These are phyloP conservation scores for Notodonta dromedarius DNA, from an alignment of 2,888 invertebrate genomes.

Conservation along the genomic window DNA sequence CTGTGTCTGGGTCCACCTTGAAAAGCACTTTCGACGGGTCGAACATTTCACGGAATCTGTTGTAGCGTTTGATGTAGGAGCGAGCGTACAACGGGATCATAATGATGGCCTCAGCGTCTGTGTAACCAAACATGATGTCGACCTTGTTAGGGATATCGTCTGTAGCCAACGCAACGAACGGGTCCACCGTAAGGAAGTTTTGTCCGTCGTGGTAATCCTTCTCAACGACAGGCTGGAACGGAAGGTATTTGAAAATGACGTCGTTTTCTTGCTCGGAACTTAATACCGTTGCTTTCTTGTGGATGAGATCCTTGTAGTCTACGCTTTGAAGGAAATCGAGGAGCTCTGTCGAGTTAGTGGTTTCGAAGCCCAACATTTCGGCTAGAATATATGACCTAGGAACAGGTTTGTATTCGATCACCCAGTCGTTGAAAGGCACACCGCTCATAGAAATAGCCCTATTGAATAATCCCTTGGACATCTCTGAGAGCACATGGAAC, in stretches of 20 bases:
- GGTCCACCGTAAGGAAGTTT: slow-evolving; percentile 16
- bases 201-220: slow-evolving; percentile 18
- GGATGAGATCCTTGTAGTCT: slow-evolving; percentile 14
- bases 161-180: slow-evolving; percentile 3
- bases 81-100: background rate
- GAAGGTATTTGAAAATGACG: slow-evolving; percentile 14
- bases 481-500: slow-evolving; percentile 14
- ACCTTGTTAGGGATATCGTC: slow-evolving; percentile 13
- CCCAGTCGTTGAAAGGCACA: slow-evolving; percentile 30
- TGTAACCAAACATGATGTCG: slow-evolving; percentile 15
- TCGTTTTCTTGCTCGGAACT: slow-evolving; percentile 8
- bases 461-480: slow-evolving; percentile 16
- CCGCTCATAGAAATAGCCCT: slow-evolving; percentile 26
- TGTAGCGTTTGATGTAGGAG: background rate
- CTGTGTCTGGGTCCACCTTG: background rate
- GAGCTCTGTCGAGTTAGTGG: slow-evolving; percentile 11
- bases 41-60: slow-evolving; percentile 4
- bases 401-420: slow-evolving; percentile 9
- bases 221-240: slow-evolving; percentile 20
- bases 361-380: slow-evolving; percentile 14
- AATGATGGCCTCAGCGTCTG: slow-evolving; percentile 14
- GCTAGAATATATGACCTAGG: slow-evolving; percentile 14
- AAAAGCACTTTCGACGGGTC: slow-evolving; percentile 11
- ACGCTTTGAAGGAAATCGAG: slow-evolving; percentile 16
- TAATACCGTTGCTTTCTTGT: slow-evolving; percentile 11